phyloP scores from a whole-genome alignment of 2,888 invertebrate species.

The Cistogaster globosa region DNA sequence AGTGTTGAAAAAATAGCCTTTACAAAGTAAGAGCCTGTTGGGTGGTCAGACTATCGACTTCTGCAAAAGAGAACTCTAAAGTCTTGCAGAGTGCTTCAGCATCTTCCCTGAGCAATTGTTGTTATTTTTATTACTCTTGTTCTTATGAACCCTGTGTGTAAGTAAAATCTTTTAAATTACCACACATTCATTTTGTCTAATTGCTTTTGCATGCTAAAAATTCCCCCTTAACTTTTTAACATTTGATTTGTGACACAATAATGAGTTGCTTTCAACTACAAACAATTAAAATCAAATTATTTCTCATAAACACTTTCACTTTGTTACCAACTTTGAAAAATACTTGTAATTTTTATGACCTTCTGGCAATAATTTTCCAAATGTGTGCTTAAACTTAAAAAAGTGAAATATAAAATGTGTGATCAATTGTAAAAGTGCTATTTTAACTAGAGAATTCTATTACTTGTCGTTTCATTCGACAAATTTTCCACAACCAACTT shows the following conservation, averaged over 20 bases:
- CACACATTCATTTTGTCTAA: no score
- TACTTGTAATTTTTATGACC: background rate
- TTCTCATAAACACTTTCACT: background rate
- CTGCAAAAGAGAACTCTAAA: no score
- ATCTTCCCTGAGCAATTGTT: no score
- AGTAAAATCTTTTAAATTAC: no score
- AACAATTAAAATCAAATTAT: background rate
- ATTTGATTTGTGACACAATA: background rate
- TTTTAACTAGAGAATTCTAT: constrained; percentile 5
- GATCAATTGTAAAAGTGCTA: background rate
- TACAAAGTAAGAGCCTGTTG: no score
- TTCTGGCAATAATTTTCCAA: background rate
- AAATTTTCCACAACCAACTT: constrained; percentile 1
- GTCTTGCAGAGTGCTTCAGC: no score
- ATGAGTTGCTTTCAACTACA: background rate
- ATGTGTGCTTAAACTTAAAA: background rate
- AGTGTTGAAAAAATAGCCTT: no score
- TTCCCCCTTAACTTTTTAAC: background rate
- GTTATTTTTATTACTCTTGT: no score
- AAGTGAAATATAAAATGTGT: background rate
- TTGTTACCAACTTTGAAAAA: background rate
- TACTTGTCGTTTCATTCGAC: constrained; percentile 4
- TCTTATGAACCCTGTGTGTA: no score
- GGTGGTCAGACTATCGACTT: no score
- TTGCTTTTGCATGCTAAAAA: no score